Evolutionary conservation across 2,113 vertebrate genomes (phyloP), one percentile per base, ranked within the genome.

Genomic region (Hemicordylus capensis): DNA sequence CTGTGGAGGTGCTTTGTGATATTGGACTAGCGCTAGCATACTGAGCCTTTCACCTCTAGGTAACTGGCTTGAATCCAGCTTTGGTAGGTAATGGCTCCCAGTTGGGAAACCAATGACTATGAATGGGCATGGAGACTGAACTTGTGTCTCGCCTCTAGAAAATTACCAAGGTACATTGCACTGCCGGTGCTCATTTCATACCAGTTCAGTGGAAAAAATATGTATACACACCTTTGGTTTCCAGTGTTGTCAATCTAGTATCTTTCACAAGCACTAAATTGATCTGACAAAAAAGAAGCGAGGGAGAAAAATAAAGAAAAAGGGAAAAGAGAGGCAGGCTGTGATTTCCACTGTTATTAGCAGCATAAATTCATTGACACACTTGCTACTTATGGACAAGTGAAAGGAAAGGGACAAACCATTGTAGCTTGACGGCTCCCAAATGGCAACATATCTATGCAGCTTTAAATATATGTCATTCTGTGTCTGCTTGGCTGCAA

Each of bases 101-200:
- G 0, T 0, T 0, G 80, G 85, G 85, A 69, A 34, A 42, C 7
- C 28, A 1, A 1, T 5, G 83, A 2, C 85, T 73, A 74, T 0
- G 20, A 81, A 10, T 2, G 81, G 87, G 28, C 77, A 61, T 79
- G 1, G 73, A 87, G 64, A 37, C 72, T 76, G 63, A 81, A 42
- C 39, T 39, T 70, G 22, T 64, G 24, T 26, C 87, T 72, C 44
- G 0, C 4, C 74, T 83, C 88, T 76, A 85, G 86, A 82, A 74
- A 75, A 46, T 66, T 88, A 82, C 48, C 90, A 87, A 59, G 0
- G 0, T 37, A 0, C 1, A 19, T 51, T 92, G 84, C 86, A 78
- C 1, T 78, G 74, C 42, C 34, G 54, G 76, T 94, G 90, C 85
- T 89, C 76, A 63, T 89, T 92, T 89, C 88, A 85, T 70, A 73